Conservation (phyloP, 2,797 vertebrate species). For the Austrolebias charrua region DNA sequence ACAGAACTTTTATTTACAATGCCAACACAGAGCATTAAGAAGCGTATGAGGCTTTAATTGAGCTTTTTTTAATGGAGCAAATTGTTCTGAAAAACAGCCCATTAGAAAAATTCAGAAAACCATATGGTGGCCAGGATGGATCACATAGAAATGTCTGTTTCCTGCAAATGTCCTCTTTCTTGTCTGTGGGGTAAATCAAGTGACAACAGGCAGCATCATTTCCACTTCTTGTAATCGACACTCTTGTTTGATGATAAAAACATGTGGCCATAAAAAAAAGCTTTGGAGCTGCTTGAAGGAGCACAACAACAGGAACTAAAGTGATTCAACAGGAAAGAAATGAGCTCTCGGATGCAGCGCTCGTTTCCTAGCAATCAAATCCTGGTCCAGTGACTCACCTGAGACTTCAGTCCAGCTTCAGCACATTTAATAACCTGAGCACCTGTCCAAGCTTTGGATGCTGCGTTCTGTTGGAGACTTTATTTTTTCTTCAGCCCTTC, state of each 20-base stretch:
- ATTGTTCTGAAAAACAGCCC: conserved; percentile 12
- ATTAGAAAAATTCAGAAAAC: background rate
- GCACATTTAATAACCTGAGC: background rate
- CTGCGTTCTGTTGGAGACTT: too few species aligned
- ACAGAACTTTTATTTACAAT: conserved; percentile 60
- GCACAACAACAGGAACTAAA: conserved; percentile 54
- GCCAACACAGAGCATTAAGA: conserved; percentile 50
- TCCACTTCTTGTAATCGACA: conserved; percentile 62
- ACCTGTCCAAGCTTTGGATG: background rate
- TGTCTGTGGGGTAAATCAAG: conserved; percentile 55
- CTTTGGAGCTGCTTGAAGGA: conserved; percentile 53
- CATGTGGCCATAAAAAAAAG: conserved; percentile 47
- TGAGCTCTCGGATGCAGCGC: background rate
- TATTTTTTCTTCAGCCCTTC: too few species aligned
- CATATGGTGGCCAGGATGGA: background rate
- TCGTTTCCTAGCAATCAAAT: background rate
- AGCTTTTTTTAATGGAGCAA: conserved; percentile 17
- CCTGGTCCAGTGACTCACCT: background rate
- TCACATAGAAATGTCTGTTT: conserved; percentile 33
- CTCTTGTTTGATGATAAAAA: conserved; percentile 66
- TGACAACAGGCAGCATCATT: conserved; percentile 56
- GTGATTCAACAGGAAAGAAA: conserved; percentile 9
- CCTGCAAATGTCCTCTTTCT: conserved; percentile 42
- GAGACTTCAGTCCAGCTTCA: background rate
- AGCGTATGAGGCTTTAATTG: conserved; percentile 47